These are phyloP conservation scores for Lampris incognitus DNA, from an alignment of 2,113 vertebrate genomes.

Conservation along the genomic window DNA sequence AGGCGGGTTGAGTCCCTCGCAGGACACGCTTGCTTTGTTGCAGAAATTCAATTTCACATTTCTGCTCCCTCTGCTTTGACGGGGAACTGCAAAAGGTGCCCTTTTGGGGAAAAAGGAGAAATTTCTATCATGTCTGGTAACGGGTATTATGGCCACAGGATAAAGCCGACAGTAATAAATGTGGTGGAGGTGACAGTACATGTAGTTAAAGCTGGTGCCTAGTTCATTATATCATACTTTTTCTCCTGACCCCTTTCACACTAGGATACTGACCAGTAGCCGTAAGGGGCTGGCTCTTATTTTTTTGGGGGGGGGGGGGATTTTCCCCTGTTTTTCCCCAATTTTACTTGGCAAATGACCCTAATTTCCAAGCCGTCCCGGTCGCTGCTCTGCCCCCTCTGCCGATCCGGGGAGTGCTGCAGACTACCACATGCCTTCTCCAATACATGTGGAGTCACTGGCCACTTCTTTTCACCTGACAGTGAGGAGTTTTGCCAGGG, in stretches of 20 bases:
- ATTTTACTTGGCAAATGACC: too few species aligned
- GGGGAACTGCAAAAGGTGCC: conserved; percentile 28
- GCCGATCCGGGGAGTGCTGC: too few species aligned
- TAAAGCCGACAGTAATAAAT: conserved; percentile 39
- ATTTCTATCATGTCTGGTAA: conserved; percentile 34
- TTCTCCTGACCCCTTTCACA: conserved; percentile 8
- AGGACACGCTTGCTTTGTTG: conserved; percentile 48
- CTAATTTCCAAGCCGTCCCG: too few species aligned
- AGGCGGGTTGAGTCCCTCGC: conserved; percentile 38
- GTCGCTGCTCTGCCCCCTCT: too few species aligned
- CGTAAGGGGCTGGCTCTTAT: conserved; percentile 24
- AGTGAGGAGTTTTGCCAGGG: too few species aligned
- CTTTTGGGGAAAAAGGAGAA: conserved; percentile 14
- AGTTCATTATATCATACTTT: conserved; percentile 43
- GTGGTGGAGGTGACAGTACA: conserved; percentile 15
- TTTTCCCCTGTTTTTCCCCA: too few species aligned
- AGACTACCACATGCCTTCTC: too few species aligned
- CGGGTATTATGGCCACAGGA: not conserved
- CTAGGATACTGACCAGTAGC: conserved; percentile 30
- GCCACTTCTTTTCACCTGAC: too few species aligned
- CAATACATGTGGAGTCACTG: too few species aligned
- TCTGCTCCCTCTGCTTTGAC: conserved; percentile 26
- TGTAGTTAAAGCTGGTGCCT: conserved; percentile 26
- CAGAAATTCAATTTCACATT: conserved; percentile 56
- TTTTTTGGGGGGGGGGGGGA: too few species aligned